Evolutionary conservation across 2,888 invertebrate genomes (phyloP).

Genomic region (Nipponacmea schrenckii): DNA sequence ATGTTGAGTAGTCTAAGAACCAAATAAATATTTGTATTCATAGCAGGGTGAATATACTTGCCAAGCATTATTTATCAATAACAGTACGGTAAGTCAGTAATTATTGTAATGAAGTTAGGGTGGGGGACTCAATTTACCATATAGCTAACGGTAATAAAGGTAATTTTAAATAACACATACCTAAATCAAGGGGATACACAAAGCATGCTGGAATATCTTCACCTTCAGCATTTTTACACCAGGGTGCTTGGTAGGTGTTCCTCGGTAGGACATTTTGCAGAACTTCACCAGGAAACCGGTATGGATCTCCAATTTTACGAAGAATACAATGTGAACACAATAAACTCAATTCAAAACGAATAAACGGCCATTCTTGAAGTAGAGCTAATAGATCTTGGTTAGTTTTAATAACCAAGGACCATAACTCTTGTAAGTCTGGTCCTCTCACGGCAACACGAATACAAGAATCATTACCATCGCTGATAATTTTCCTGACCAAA

Average conservation of each 20-base stretch:
- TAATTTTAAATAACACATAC: conserved; percentile 26
- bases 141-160: too few species aligned
- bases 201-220: conserved; percentile 50
- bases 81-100: too few species aligned
- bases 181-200: conserved; percentile 54
- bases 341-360: conserved; percentile 47
- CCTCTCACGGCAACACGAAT: conserved; percentile 52
- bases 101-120: too few species aligned
- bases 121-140: too few species aligned
- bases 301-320: conserved; percentile 41
- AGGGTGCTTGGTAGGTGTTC: conserved; percentile 42
- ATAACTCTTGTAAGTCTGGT: conserved; percentile 55
- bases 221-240: conserved; percentile 41
- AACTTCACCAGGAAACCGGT: conserved; percentile 50
- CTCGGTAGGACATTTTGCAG: conserved; percentile 48
- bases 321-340: conserved; percentile 56
- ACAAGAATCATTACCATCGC: conserved; percentile 30
- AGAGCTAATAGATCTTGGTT: conserved; percentile 45
- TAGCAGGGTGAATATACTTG: not conserved
- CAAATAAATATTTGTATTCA: not conserved
- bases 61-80: too few species aligned
- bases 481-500: conserved; percentile 37
- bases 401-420: conserved; percentile 47
- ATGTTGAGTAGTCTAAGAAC: too few species aligned
- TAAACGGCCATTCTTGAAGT: conserved; percentile 58